phyloP scores from a whole-genome alignment of 2,113 vertebrate genomes.

The Lagopus leucura region DNA sequence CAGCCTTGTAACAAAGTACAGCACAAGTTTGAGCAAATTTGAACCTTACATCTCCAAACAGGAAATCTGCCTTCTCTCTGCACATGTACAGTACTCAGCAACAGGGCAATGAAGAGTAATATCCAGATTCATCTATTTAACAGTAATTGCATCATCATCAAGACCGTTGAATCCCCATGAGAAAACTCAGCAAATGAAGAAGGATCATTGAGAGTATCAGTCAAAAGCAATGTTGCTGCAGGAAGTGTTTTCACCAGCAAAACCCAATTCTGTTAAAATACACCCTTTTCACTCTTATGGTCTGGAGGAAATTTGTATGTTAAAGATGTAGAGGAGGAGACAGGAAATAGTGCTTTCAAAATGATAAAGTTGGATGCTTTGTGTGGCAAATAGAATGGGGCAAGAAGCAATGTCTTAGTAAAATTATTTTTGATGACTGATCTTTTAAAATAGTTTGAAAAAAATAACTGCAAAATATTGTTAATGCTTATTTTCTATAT shows the following conservation, averaged over 20 bases:
- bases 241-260: not conserved
- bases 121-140: not conserved
- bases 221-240: not conserved
- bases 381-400: not conserved
- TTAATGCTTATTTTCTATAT: not conserved
- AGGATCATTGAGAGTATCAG: not conserved
- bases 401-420: not conserved
- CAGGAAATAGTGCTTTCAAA: not conserved
- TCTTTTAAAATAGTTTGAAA: not conserved
- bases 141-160: fast-evolving
- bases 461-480: not conserved
- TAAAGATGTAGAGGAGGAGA: not conserved
- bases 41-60: not conserved
- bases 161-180: not conserved
- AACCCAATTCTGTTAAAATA: not conserved
- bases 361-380: not conserved
- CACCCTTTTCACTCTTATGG: not conserved
- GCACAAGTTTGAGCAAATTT: not conserved
- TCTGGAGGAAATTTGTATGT: not conserved
- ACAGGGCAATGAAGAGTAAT: not conserved
- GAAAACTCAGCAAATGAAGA: fast-evolving
- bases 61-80: not conserved
- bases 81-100: not conserved
- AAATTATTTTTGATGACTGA: not conserved
- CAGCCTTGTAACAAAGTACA: not conserved